Evolutionary conservation across 2,113 vertebrate genomes (phyloP), one percentile per base, ranked within the genome.

Genomic region (Calyptomena viridis): DNA sequence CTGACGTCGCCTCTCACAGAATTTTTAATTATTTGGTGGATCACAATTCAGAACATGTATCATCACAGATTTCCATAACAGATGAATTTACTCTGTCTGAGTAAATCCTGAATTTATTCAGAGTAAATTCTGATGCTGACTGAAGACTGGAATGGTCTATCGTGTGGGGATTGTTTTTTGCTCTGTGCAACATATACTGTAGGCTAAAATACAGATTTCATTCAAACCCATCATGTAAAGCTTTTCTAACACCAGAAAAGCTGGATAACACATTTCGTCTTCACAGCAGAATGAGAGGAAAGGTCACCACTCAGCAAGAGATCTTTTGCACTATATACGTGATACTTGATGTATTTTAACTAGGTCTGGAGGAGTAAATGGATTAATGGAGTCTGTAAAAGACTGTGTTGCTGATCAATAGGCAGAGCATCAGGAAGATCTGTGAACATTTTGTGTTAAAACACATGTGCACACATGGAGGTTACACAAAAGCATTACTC

Each of bases 401-500:
- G 33, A 28, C 49, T 56, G 14, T 2, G 2, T 7, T 80, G 58
- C 42, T 76, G 31, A 79, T 74, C 37, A 63, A 44, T 1, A 79
- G 16, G 22, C 14, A 30, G 4, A 62, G 39, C 56, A 78, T 11
- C 16, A n/a, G 25, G 28, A 44, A 58, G 19, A 75, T 60, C 64
- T 1, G 0, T 24, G 39, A 91, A 60, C 24, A 28, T 20, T 69
- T 10, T 19, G 35, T 42, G 17, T 37, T 84, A 84, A 81, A 94
- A 83, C 31, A 63, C 25, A 53, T 0, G 0, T 17, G n/a, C 22
- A n/a, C 7, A 35, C 9, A 30, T 1, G 0, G 15, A 66, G 5
- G 17, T 44, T 62, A 69, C 31, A 55, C 28, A 18, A 30, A 94
- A 74, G 10, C 13, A 33, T 39, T 66, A 50, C 17, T 87, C 27